Evolutionary conservation across 2,797 vertebrate genomes (phyloP).

Genomic region (Coendou prehensilis): DNA sequence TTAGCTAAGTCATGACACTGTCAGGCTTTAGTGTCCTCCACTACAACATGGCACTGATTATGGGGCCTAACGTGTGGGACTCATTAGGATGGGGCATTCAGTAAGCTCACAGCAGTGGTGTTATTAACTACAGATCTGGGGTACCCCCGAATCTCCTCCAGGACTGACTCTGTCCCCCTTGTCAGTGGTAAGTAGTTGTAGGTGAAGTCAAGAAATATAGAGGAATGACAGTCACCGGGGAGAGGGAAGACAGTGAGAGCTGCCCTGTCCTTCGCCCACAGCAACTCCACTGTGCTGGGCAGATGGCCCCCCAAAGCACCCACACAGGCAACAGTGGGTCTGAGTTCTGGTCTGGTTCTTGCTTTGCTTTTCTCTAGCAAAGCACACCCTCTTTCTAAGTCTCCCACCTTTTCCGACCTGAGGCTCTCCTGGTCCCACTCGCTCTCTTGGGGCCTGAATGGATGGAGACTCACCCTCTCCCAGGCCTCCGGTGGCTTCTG

Average conservation of each 20-base stretch:
- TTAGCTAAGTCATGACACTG: slow-evolving; percentile 50
- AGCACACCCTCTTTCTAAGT: neutral
- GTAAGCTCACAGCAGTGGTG: neutral
- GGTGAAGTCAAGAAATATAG: neutral
- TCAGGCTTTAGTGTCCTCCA: neutral
- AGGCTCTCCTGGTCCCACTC: neutral
- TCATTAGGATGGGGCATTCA: neutral
- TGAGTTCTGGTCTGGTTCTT: neutral
- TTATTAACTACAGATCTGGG: neutral
- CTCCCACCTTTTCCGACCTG: neutral
- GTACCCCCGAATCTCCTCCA: neutral
- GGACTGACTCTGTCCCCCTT: neutral
- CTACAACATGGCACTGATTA: neutral
- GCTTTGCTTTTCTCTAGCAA: neutral
- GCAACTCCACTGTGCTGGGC: neutral
- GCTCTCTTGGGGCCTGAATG: neutral
- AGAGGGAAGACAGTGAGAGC: neutral
- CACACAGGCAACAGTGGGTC: neutral
- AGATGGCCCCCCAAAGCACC: neutral
- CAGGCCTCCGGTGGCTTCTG: neutral
- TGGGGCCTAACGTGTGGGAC: neutral
- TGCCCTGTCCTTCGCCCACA: neutral
- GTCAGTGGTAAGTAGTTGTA: neutral
- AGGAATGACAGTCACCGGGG: neutral
- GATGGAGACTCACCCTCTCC: neutral